Conservation (phyloP, 2,113 vertebrate species). For the Chinchilla lanigera region DNA sequence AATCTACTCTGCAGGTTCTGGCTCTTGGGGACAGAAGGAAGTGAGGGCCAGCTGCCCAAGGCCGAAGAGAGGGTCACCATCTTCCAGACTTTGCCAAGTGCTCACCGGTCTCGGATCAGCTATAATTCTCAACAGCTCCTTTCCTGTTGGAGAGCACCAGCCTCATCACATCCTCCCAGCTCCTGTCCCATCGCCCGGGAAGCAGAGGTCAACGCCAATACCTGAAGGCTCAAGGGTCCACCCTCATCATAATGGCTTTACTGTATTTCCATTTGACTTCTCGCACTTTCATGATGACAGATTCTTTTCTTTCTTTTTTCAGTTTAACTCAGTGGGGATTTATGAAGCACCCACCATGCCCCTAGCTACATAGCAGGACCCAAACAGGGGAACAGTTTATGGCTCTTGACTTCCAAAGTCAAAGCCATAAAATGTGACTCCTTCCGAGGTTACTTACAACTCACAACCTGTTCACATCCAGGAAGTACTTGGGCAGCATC, state of each 20-base stretch:
- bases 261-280: background rate
- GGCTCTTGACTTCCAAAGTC: background rate
- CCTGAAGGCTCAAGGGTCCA: background rate
- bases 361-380: background rate
- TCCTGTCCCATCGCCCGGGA: background rate
- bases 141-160: background rate
- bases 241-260: background rate
- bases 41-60: accelerated
- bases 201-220: background rate
- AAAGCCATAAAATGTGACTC: background rate
- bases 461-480: background rate
- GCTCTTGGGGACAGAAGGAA: background rate
- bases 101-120: background rate
- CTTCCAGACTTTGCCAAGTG: background rate
- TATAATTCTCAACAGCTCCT: accelerated
- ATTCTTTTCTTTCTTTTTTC: background rate
- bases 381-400: background rate
- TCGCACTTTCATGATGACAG: background rate
- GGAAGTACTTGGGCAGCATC: background rate
- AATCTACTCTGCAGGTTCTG: background rate
- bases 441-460: background rate
- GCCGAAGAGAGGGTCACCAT: background rate
- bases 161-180: background rate
- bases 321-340: background rate
- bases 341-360: background rate